Percentiles rank a stretch among this genome's conserved stretches.
These are phyloP conservation scores for Takifugu bimaculatus DNA, from an alignment of 2,113 vertebrate species.

Conservation along the genomic window DNA sequence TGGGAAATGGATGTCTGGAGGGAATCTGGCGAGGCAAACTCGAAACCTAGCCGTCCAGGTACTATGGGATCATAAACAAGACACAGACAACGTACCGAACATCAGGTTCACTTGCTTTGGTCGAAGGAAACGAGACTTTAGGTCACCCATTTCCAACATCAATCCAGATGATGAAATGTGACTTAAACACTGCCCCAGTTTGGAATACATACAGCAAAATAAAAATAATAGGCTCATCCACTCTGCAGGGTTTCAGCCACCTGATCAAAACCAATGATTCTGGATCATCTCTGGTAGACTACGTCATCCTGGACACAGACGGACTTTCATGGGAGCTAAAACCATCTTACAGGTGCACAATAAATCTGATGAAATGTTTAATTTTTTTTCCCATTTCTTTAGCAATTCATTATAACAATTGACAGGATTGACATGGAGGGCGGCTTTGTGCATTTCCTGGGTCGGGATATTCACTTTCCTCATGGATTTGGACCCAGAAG, in stretches of 20 bases:
- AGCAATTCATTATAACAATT: not conserved
- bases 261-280: slow-evolving; percentile 61
- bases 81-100: no score
- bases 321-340: slow-evolving; percentile 66
- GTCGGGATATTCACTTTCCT: slow-evolving; percentile 75
- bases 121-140: no score
- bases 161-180: no score
- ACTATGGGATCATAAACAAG: not conserved
- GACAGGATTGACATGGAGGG: slow-evolving; percentile 68
- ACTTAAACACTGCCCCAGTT: no score
- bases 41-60: slow-evolving; percentile 62
- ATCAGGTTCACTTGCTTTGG: no score
- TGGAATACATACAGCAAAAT: not conserved
- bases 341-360: slow-evolving; percentile 59
- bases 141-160: no score
- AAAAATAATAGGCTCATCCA: not conserved
- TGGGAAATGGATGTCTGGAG: slow-evolving; percentile 76
- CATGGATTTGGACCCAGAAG: slow-evolving; percentile 57
- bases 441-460: slow-evolving; percentile 66
- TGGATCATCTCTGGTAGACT: slow-evolving; percentile 63
- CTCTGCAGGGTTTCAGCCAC: slow-evolving; percentile 71
- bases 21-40: slow-evolving; percentile 69
- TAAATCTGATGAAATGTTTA: not conserved
- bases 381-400: not conserved
- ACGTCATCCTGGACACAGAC: slow-evolving; percentile 77